Conservation (phyloP, 2,888 invertebrate genomes). For the Acleris laterana region DNA sequence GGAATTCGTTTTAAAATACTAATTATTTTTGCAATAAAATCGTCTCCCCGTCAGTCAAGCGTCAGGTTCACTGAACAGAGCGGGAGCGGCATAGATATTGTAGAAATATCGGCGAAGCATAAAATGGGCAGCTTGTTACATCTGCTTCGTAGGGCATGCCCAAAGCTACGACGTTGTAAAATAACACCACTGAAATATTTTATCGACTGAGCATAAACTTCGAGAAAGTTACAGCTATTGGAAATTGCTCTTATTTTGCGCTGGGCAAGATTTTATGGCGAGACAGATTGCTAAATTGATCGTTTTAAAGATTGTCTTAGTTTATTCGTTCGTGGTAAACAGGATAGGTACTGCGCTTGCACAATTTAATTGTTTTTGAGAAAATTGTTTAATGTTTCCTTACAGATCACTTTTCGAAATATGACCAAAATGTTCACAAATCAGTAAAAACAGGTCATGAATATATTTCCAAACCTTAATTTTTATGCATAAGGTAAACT, state of each 20-base stretch:
- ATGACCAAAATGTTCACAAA: too few relatives aligned
- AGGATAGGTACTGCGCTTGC: slow-evolving; percentile 11
- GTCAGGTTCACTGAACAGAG: slow-evolving; percentile 43
- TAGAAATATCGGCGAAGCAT: slow-evolving; percentile 48
- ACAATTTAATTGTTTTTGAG: slow-evolving; percentile 32
- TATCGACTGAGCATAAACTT: slow-evolving; percentile 52
- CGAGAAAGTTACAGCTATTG: slow-evolving; percentile 55
- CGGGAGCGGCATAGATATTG: slow-evolving; percentile 47
- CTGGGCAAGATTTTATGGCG: slow-evolving; percentile 45
- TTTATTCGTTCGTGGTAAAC: slow-evolving; percentile 20
- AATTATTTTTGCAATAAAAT: slow-evolving; percentile 27
- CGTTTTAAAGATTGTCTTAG: slow-evolving; percentile 32
- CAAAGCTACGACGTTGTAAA: slow-evolving; percentile 48
- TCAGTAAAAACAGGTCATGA: too few relatives aligned
- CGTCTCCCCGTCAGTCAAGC: slow-evolving; percentile 38
- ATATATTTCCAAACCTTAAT: too few relatives aligned
- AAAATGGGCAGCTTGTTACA: slow-evolving; percentile 50
- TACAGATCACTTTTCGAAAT: too few relatives aligned
- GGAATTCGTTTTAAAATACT: slow-evolving; percentile 14
- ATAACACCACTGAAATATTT: slow-evolving; percentile 55
- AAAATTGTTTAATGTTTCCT: not conserved
- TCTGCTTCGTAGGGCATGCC: slow-evolving; percentile 45
- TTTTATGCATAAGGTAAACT: too few relatives aligned
- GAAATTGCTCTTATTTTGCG: slow-evolving; percentile 43
- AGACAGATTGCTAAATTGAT: slow-evolving; percentile 36